Evolutionary conservation across 2,113 vertebrate genomes (phyloP).

Genomic region (Mola mola): DNA sequence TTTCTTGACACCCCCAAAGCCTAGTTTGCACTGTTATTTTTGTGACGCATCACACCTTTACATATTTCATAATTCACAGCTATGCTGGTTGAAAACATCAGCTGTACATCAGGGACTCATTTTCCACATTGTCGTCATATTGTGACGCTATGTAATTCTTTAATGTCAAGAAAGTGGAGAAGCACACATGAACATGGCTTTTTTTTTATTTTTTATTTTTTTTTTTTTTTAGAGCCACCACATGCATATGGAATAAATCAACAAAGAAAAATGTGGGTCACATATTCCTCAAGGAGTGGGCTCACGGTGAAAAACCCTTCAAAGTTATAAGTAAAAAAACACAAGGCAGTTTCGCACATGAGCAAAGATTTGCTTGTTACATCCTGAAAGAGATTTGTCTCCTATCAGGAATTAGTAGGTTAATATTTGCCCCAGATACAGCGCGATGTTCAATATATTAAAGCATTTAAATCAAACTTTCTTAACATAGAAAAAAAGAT

Average conservation of each 20-base stretch:
- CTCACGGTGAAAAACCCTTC: slow-evolving; percentile 58
- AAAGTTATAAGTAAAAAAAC: slow-evolving; percentile 70
- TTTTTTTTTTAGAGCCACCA: background rate
- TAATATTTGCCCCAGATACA: slow-evolving; percentile 67
- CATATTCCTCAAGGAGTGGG: slow-evolving; percentile 56
- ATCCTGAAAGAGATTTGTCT: slow-evolving; percentile 69
- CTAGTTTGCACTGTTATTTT: background rate
- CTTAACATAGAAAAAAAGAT: slow-evolving; percentile 35
- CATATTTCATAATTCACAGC: slow-evolving; percentile 28
- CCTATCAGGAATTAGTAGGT: slow-evolving; percentile 59
- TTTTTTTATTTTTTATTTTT: too few relatives aligned
- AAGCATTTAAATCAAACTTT: slow-evolving; percentile 57
- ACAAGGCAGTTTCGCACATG: slow-evolving; percentile 54
- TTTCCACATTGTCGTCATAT: slow-evolving; percentile 27
- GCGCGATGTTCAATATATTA: slow-evolving; percentile 50
- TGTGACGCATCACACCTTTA: slow-evolving; percentile 10
- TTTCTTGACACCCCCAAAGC: slow-evolving; percentile 8
- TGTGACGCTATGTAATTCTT: slow-evolving; percentile 3
- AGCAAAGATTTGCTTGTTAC: slow-evolving; percentile 62
- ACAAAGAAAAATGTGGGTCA: slow-evolving; percentile 51
- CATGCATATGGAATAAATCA: slow-evolving; percentile 2
- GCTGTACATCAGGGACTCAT: too few relatives aligned
- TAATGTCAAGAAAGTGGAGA: slow-evolving; percentile 8
- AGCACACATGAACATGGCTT: background rate
- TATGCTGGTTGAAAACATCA: slow-evolving; percentile 24